Evolutionary conservation across 2,888 invertebrate species (phyloP).

Genomic region (Lasioglossum lativentre): DNA sequence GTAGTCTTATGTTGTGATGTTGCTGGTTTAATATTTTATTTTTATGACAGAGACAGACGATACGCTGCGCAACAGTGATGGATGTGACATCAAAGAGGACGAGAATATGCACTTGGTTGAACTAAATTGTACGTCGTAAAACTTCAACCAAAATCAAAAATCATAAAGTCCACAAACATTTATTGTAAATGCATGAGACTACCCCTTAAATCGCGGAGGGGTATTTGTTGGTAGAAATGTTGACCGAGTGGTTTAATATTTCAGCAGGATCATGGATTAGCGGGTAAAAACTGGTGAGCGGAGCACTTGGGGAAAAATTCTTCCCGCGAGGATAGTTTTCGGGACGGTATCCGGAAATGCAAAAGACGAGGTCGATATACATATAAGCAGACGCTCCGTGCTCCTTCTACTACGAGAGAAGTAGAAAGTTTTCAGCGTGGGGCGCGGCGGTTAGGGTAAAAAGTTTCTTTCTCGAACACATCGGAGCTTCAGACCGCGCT

Average conservation of each 20-base stretch:
- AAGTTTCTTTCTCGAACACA: constrained; percentile 30
- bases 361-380: not conserved
- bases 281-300: not conserved
- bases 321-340: constrained; percentile 17
- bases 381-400: constrained; percentile 33
- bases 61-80: too few relatives aligned
- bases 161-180: too few relatives aligned
- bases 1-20: too few relatives aligned
- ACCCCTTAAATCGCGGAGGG: too few relatives aligned
- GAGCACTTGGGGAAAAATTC: not conserved
- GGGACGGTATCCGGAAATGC: not conserved
- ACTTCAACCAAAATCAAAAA: too few relatives aligned
- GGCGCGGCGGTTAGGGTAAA: not conserved
- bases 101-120: too few relatives aligned
- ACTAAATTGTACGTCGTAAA: too few relatives aligned
- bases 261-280: not conserved
- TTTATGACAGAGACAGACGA: too few relatives aligned
- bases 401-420: constrained; percentile 13
- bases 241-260: not conserved
- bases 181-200: too few relatives aligned
- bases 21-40: too few relatives aligned
- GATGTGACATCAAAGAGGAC: too few relatives aligned
- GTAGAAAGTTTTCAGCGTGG: constrained; percentile 29
- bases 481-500: not conserved
- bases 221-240: not conserved